Conservation (phyloP, 2,888 invertebrate genomes). For the Norana najaformis region DNA sequence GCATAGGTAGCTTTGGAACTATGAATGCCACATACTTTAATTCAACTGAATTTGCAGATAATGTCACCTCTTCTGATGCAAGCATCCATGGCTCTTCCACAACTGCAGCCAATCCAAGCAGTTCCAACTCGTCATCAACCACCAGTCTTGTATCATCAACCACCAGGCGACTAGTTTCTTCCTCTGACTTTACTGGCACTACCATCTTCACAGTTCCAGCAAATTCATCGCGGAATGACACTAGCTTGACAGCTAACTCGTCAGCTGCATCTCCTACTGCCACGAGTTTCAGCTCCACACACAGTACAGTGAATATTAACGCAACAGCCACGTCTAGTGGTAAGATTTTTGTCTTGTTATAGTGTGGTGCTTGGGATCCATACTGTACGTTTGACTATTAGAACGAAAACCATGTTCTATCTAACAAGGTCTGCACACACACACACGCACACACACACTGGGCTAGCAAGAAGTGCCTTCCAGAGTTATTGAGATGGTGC, state of each 20-base stretch:
- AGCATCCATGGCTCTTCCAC: background rate
- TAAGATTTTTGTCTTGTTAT: background rate
- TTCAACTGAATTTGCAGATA: slow-evolving; percentile 5
- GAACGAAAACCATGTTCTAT: too few relatives aligned
- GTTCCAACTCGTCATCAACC: background rate
- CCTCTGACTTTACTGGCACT: background rate
- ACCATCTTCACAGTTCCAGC: background rate
- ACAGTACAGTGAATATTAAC: background rate
- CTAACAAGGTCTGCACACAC: too few relatives aligned
- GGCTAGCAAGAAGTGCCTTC: too few relatives aligned
- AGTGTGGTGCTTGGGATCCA: background rate
- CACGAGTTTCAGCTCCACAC: background rate
- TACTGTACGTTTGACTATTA: too few relatives aligned
- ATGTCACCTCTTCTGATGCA: background rate
- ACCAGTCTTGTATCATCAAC: background rate
- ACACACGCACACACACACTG: too few relatives aligned
- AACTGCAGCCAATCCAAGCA: background rate
- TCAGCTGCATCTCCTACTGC: background rate
- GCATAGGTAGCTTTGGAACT: background rate
- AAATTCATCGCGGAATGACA: background rate
- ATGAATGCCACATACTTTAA: background rate
- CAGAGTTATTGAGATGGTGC: too few relatives aligned
- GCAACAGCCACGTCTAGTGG: background rate
- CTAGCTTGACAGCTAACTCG: background rate
- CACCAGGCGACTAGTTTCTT: background rate